These are phyloP conservation scores for Xyrichtys novacula DNA, from an alignment of 2,797 vertebrate genomes.

Conservation along the genomic window DNA sequence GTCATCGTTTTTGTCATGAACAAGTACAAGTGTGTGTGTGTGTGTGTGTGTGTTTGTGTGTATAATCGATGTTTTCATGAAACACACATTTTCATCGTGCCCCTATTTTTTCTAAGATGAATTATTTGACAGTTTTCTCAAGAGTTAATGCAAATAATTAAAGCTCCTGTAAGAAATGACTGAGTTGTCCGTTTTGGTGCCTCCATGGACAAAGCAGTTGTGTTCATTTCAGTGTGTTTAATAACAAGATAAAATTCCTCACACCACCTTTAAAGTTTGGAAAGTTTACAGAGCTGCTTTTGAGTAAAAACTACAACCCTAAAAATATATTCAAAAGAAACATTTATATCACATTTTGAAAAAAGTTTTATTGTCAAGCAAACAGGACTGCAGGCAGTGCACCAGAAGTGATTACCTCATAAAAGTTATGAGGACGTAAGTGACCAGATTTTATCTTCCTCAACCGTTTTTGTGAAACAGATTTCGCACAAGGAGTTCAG, in stretches of 20 bases:
- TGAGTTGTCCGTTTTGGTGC: too few species aligned
- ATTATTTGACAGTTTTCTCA: too few species aligned
- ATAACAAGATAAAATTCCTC: too few species aligned
- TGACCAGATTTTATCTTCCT: slow-evolving; percentile 9
- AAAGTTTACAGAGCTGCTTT: too few species aligned
- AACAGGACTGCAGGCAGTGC: slow-evolving; percentile 32
- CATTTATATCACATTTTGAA: slow-evolving; percentile 6
- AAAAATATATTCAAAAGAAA: slow-evolving; percentile 6
- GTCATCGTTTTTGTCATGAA: not conserved
- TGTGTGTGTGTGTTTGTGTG: not conserved
- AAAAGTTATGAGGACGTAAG: slow-evolving; percentile 6
- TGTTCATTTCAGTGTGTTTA: too few species aligned
- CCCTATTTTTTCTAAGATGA: too few species aligned
- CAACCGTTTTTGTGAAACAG: slow-evolving; percentile 10
- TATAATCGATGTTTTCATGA: not conserved
- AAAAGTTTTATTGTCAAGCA: slow-evolving; percentile 59
- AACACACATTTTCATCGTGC: too few species aligned
- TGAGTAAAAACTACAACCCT: not conserved
- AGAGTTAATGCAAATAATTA: too few species aligned
- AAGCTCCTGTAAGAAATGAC: too few species aligned
- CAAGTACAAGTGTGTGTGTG: slow-evolving; percentile 3
- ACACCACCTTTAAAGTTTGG: too few species aligned
- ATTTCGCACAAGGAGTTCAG: slow-evolving; percentile 11
- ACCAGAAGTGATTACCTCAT: not conserved
- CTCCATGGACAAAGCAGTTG: too few species aligned